phyloP scores from a whole-genome alignment of 2,888 invertebrate species.

The Axea sp. region DNA sequence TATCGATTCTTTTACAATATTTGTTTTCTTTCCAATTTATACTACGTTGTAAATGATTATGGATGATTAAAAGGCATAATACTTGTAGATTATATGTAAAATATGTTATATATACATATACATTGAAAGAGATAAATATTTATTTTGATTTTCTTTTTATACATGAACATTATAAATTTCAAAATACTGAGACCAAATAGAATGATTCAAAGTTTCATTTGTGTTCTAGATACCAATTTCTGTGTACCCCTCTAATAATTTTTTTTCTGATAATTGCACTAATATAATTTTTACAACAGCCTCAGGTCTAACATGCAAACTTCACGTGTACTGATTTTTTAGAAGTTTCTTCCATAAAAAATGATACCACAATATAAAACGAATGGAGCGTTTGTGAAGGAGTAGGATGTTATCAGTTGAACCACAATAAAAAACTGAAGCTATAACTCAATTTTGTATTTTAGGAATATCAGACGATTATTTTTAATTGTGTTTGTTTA shows the following conservation, averaged over 20 bases:
- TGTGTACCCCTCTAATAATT: not conserved
- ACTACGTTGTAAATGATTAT: too few relatives aligned
- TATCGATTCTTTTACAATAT: too few relatives aligned
- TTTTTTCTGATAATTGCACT: not conserved
- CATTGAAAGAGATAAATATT: too few relatives aligned
- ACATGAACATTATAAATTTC: too few relatives aligned
- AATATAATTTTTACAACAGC: not conserved
- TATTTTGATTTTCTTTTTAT: too few relatives aligned
- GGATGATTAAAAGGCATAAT: too few relatives aligned
- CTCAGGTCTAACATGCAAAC: not conserved
- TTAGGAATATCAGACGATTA: conserved; percentile 12
- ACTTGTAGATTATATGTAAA: too few relatives aligned
- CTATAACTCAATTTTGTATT: conserved; percentile 51
- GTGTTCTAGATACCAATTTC: not conserved
- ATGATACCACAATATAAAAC: too few relatives aligned
- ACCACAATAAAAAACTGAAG: conserved; percentile 39
- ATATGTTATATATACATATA: too few relatives aligned
- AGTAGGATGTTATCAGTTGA: conserved; percentile 45
- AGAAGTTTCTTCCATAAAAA: not conserved
- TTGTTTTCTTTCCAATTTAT: too few relatives aligned
- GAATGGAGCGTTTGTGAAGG: too few relatives aligned
- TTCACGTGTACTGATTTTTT: not conserved
- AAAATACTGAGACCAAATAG: not conserved
- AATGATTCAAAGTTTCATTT: not conserved
- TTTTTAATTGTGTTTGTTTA: conserved; percentile 43